These are phyloP conservation scores for Cistogaster globosa DNA, from an alignment of 2,888 invertebrate genomes.

Conservation along the genomic window DNA sequence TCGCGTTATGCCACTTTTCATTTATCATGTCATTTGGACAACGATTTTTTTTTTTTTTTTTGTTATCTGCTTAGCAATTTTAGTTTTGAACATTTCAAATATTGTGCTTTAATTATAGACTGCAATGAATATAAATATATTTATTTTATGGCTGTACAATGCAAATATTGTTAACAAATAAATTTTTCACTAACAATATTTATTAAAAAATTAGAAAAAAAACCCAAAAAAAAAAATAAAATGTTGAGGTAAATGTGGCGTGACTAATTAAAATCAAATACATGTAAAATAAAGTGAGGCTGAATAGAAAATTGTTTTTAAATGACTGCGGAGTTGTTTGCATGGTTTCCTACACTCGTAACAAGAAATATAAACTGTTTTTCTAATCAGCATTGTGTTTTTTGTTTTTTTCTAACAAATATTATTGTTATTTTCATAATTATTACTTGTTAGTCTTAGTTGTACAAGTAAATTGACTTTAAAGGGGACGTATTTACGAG, in stretches of 20 bases:
- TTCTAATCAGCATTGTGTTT: conserved; percentile 45
- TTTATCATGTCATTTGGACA: conserved; percentile 65
- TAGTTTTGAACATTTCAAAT: conserved; percentile 41
- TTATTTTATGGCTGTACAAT: conserved; percentile 10
- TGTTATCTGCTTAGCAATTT: conserved; percentile 43
- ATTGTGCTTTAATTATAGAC: conserved; percentile 38
- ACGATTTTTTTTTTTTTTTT: background rate
- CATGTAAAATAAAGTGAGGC: conserved; percentile 1
- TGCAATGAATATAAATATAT: background rate
- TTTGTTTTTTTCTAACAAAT: background rate
- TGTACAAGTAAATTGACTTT: conserved; percentile 28
- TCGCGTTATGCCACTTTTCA: conserved; percentile 62
- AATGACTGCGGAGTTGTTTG: conserved; percentile 16
- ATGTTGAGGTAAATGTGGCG: conserved; percentile 62
- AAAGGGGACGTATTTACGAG: background rate
- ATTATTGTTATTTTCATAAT: conserved; percentile 40
- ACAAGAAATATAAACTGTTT: conserved; percentile 48
- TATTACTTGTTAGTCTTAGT: conserved; percentile 9
- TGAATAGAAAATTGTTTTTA: conserved; percentile 23
- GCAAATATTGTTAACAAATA: conserved; percentile 74
- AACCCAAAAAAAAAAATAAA: too few species aligned
- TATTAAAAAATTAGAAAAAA: conserved; percentile 33
- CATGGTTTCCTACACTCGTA: conserved; percentile 21
- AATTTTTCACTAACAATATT: conserved; percentile 72
- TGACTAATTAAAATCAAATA: conserved; percentile 66